Evolutionary conservation across 2,888 invertebrate species (phyloP).

Genomic region (Sminthurinus aureus): DNA sequence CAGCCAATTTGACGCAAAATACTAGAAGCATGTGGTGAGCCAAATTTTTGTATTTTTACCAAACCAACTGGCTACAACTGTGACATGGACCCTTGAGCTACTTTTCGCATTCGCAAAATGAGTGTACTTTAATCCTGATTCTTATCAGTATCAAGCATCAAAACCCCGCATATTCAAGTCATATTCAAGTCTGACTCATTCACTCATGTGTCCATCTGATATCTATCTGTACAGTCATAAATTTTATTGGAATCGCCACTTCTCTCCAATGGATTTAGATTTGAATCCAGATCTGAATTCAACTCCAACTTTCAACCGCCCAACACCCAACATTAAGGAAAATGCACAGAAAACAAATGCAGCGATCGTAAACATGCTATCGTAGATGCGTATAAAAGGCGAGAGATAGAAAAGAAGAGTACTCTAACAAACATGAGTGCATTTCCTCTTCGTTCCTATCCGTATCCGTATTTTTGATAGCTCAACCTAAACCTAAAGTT

Average conservation of each 20-base stretch:
- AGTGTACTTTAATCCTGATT: too few relatives aligned
- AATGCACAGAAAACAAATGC: not conserved
- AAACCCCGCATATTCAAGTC: not conserved
- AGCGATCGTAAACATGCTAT: not conserved
- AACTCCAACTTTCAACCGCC: too few relatives aligned
- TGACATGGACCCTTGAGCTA: too few relatives aligned
- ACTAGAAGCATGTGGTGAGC: too few relatives aligned
- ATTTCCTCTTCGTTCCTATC: not conserved
- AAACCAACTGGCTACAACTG: too few relatives aligned
- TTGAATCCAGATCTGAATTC: too few relatives aligned
- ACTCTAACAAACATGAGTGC: not conserved
- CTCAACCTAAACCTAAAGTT: not conserved
- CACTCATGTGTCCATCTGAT: slow-evolving; percentile 1
- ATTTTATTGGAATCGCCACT: slow-evolving; percentile 10
- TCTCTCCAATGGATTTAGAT: too few relatives aligned
- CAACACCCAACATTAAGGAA: too few relatives aligned
- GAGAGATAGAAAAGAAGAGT: not conserved
- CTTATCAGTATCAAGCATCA: too few relatives aligned
- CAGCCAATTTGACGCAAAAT: too few relatives aligned
- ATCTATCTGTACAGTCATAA: not conserved
- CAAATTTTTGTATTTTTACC: too few relatives aligned
- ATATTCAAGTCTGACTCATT: slow-evolving; percentile 21
- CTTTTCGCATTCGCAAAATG: too few relatives aligned
- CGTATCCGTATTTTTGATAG: slow-evolving; percentile 10
- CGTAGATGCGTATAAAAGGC: not conserved